These are phyloP conservation scores for Lamellibrachia columna DNA, from an alignment of 2,888 invertebrate species.

Conservation along the genomic window DNA sequence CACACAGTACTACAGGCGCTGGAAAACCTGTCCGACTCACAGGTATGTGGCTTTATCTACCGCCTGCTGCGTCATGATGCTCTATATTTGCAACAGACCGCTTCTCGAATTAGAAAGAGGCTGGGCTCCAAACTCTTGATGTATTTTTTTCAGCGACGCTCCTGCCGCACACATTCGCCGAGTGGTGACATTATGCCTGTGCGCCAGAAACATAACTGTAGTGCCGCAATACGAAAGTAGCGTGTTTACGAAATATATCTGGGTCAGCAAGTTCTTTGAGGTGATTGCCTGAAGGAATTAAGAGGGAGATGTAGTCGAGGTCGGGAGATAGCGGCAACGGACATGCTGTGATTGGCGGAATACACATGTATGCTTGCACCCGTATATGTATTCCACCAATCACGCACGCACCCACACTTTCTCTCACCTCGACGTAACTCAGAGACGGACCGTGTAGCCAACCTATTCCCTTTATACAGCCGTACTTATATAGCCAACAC, in stretches of 20 bases:
- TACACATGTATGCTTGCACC: neutral
- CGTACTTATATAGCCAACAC: neutral
- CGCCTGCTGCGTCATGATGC: constrained; percentile 19
- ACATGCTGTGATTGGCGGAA: too few relatives aligned
- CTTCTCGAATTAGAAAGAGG: neutral
- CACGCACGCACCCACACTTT: neutral
- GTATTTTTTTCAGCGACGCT: constrained; percentile 14
- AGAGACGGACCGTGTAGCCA: neutral
- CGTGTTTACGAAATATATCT: too few relatives aligned
- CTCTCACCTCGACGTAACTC: constrained; percentile 13
- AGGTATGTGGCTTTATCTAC: constrained; percentile 8
- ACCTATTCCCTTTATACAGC: neutral
- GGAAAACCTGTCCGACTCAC: constrained; percentile 19
- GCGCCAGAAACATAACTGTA: too few relatives aligned
- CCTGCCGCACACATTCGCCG: neutral
- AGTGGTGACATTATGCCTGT: too few relatives aligned
- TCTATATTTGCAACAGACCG: neutral
- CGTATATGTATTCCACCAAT: neutral
- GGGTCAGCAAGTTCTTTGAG: too few relatives aligned
- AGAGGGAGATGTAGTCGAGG: too few relatives aligned
- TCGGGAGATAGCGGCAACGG: too few relatives aligned
- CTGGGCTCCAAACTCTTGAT: neutral
- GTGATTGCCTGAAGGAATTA: too few relatives aligned
- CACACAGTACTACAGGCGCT: constrained; percentile 22
- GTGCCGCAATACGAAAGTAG: too few relatives aligned